Conservation (phyloP, 2,888 invertebrate species). For the Stenichneumon culpator region DNA sequence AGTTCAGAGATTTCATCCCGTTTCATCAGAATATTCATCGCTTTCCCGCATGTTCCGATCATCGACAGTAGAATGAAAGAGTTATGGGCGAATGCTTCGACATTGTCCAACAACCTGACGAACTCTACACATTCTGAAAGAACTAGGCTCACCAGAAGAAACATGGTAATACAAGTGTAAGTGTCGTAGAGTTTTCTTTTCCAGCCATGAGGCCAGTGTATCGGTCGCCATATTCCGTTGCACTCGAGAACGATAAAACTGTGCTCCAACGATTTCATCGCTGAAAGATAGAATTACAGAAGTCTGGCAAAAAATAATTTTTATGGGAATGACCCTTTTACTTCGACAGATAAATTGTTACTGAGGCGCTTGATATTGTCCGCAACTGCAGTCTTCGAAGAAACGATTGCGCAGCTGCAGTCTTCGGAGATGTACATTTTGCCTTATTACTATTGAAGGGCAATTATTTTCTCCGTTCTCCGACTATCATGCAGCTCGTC, state of each 20-base stretch:
- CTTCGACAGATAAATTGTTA: not conserved
- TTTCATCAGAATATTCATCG: constrained; percentile 57
- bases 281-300: not conserved
- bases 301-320: not conserved
- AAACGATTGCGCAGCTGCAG: not conserved
- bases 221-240: constrained; percentile 37
- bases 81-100: constrained; percentile 66
- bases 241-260: constrained; percentile 11
- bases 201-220: constrained; percentile 24
- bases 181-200: constrained; percentile 27
- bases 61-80: constrained; percentile 66
- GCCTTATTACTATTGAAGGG: not conserved
- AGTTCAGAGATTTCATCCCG: constrained; percentile 49
- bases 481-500: not conserved
- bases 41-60: constrained; percentile 61
- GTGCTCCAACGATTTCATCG: not conserved
- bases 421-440: not conserved
- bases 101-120: constrained; percentile 18
- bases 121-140: constrained; percentile 69
- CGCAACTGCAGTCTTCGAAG: not conserved
- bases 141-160: constrained; percentile 47
- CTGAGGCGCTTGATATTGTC: not conserved
- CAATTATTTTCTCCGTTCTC: not conserved
- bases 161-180: constrained; percentile 13
- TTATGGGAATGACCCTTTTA: not conserved